Conservation (phyloP, 2,113 vertebrate species). For the Chlorocebus sabaeus region DNA sequence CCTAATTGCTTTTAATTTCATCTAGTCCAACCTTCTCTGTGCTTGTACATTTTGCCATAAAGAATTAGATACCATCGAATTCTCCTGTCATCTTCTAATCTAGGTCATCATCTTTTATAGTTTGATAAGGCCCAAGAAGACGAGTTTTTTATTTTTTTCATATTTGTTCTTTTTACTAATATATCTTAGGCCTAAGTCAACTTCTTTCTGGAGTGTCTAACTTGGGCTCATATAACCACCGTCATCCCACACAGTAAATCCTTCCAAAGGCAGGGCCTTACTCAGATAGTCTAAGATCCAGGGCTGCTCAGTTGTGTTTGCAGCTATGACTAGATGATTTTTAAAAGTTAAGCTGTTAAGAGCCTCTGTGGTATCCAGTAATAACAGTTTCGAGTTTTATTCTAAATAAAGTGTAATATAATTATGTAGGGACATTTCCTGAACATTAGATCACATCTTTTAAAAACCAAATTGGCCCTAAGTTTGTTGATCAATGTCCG, state of each 20-base stretch:
- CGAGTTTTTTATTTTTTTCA: neutral
- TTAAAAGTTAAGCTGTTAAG: slow-evolving; percentile 43
- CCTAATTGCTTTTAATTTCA: neutral
- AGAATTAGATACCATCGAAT: neutral
- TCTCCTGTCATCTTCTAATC: neutral
- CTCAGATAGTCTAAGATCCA: slow-evolving; percentile 4
- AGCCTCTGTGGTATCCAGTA: slow-evolving; percentile 63
- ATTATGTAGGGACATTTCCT: slow-evolving; percentile 61
- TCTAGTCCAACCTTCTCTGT: neutral
- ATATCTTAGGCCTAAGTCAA: neutral
- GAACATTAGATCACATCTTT: slow-evolving; percentile 63
- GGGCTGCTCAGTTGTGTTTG: neutral
- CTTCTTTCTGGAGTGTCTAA: slow-evolving; percentile 25
- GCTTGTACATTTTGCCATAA: neutral
- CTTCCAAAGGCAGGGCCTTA: neutral
- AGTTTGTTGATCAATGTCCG: slow-evolving; percentile 15
- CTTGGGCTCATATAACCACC: neutral
- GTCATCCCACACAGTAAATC: neutral
- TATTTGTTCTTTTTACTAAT: neutral
- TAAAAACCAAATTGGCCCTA: slow-evolving; percentile 32
- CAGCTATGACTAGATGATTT: slow-evolving; percentile 13
- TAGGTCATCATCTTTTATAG: neutral
- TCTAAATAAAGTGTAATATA: slow-evolving; percentile 70
- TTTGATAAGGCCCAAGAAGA: slow-evolving; percentile 2
- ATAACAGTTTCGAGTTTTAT: slow-evolving; percentile 71